These are phyloP conservation scores for Sceliomorpha sp. DNA, from an alignment of 2,888 invertebrate species.

Conservation along the genomic window DNA sequence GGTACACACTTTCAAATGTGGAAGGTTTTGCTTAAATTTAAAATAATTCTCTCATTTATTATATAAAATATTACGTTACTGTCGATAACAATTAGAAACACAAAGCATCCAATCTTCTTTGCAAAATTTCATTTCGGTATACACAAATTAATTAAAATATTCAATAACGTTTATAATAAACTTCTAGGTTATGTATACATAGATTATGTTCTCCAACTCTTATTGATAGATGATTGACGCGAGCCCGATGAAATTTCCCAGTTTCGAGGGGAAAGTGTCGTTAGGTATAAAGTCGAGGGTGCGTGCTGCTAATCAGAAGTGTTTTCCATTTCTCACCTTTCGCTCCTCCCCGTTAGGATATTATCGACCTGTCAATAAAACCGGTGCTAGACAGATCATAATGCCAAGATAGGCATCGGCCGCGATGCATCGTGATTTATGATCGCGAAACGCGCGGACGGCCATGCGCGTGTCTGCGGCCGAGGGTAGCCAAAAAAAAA, in stretches of 20 bases:
- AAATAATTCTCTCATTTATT: no score
- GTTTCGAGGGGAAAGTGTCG: slow-evolving; percentile 11
- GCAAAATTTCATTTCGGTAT: no score
- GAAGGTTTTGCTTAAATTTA: no score
- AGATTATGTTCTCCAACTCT: background rate
- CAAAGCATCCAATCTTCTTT: no score
- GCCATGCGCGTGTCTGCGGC: no score
- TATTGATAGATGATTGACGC: slow-evolving; percentile 37
- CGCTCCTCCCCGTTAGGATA: slow-evolving; percentile 32
- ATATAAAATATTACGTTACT: no score
- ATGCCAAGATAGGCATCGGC: slow-evolving; percentile 52
- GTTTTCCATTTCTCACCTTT: slow-evolving; percentile 41
- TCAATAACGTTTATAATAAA: no score
- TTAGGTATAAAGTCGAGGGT: slow-evolving; percentile 23
- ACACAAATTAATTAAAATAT: no score
- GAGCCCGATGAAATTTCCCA: slow-evolving; percentile 31
- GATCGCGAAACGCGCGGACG: slow-evolving; percentile 33
- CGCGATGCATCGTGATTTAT: slow-evolving; percentile 43
- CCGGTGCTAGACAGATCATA: slow-evolving; percentile 56
- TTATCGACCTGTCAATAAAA: slow-evolving; percentile 59
- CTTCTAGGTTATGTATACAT: no score
- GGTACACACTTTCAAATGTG: no score
- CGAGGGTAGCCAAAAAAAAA: no score
- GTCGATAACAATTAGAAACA: no score
- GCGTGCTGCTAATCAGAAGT: slow-evolving; percentile 50